Conservation (phyloP, 1,140 invertebrate species). For the Trichonephila clavipes region DNA sequence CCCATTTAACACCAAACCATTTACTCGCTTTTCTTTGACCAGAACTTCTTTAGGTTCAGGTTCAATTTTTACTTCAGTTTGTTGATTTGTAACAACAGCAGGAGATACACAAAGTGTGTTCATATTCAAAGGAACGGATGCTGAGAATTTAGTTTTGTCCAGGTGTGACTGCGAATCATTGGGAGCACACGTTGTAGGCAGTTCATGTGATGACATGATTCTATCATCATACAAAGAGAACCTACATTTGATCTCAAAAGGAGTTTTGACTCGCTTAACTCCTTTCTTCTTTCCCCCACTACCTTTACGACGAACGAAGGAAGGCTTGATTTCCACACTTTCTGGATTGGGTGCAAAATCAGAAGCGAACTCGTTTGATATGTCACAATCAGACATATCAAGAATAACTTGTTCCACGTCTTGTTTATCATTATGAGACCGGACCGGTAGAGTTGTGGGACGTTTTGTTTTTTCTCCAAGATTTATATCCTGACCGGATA, state of each 20-base stretch:
- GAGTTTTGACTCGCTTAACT: slow-evolving; percentile 90
- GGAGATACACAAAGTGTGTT: slow-evolving; percentile 52
- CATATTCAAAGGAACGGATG: slow-evolving; percentile 73
- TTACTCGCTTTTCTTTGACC: not conserved
- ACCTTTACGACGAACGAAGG: slow-evolving; percentile 81
- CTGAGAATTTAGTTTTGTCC: slow-evolving; percentile 60
- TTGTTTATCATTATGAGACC: slow-evolving; percentile 17
- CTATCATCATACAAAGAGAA: slow-evolving; percentile 92
- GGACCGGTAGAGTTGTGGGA: slow-evolving; percentile 54
- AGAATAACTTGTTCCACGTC: slow-evolving; percentile 5
- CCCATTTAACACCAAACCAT: slow-evolving; percentile 23
- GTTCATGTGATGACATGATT: slow-evolving; percentile 85
- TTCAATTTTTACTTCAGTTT: not conserved
- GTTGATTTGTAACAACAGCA: not conserved
- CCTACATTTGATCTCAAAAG: slow-evolving; percentile 88
- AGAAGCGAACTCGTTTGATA: slow-evolving; percentile 41
- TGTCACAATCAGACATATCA: slow-evolving; percentile 58
- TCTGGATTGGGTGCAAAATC: not conserved
- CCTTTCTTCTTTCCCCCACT: slow-evolving; percentile 48
- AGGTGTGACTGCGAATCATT: slow-evolving; percentile 5
- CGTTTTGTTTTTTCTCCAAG: slow-evolving; percentile 52
- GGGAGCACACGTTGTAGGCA: not conserved
- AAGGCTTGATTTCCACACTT: slow-evolving; percentile 74
- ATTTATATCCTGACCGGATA: not conserved
- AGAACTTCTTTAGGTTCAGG: not conserved